Evolutionary conservation across 2,888 invertebrate species (phyloP).

Genomic region (Drosophila fungiperda): DNA sequence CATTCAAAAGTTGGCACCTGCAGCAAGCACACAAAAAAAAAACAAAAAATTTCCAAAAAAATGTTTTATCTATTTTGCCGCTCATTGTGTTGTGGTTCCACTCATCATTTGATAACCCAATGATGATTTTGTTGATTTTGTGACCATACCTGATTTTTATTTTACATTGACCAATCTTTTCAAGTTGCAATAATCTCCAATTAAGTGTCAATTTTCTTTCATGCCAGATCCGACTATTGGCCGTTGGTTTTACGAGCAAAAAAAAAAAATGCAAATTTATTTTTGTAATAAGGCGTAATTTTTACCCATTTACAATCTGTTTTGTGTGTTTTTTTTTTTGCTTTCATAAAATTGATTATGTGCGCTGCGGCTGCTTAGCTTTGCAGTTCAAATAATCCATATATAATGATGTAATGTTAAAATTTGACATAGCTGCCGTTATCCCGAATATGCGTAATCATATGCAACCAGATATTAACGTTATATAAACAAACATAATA

Average conservation of each 20-base stretch:
- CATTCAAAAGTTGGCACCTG: slow-evolving; percentile 35
- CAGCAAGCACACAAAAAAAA: neutral
- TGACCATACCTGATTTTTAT: slow-evolving; percentile 19
- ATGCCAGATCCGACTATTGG: neutral
- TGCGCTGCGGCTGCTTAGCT: neutral
- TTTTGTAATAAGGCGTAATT: neutral
- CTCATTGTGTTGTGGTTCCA: slow-evolving; percentile 45
- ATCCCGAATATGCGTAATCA: neutral
- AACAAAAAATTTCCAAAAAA: neutral
- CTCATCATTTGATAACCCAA: slow-evolving; percentile 27
- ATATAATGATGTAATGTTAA: neutral
- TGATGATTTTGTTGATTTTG: slow-evolving; percentile 9
- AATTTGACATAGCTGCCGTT: neutral
- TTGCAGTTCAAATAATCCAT: neutral
- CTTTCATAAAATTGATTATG: neutral
- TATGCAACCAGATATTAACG: neutral
- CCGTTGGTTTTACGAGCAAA: neutral
- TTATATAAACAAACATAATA: neutral
- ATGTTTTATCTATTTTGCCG: slow-evolving; percentile 5
- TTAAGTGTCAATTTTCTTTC: neutral
- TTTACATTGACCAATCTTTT: slow-evolving; percentile 12
- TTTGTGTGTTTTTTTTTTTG: neutral
- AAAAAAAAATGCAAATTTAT: neutral
- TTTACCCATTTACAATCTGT: neutral
- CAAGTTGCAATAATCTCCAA: neutral